Evolutionary conservation across 2,113 vertebrate genomes (phyloP).

Genomic region (Narcine bancroftii): DNA sequence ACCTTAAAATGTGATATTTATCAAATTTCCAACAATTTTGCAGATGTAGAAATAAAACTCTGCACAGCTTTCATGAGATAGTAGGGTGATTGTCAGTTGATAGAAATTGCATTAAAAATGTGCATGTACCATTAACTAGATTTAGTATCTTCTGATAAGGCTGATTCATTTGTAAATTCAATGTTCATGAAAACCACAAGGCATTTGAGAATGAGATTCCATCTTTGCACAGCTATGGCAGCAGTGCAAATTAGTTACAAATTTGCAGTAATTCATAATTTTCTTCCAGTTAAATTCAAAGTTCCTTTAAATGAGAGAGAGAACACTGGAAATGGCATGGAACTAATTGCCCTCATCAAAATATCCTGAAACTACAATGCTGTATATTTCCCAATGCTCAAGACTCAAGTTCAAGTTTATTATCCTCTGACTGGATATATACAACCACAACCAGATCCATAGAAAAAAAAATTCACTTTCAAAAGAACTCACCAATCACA

Average conservation of each 20-base stretch:
- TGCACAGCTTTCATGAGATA: background rate
- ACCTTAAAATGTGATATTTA: background rate
- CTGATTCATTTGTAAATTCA: background rate
- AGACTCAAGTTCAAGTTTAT: no score
- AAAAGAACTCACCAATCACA: no score
- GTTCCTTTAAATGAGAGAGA: background rate
- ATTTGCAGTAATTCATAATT: background rate
- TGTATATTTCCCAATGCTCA: background rate
- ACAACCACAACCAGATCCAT: no score
- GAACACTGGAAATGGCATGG: background rate
- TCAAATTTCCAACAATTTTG: background rate
- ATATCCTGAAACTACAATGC: background rate
- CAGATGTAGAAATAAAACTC: background rate
- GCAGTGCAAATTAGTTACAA: background rate
- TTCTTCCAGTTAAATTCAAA: background rate
- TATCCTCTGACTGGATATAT: no score
- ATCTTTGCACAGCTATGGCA: background rate
- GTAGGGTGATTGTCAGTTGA: background rate
- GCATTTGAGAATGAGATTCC: background rate
- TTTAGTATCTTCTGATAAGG: background rate
- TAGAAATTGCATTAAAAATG: background rate
- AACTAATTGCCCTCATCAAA: background rate
- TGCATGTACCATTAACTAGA: background rate
- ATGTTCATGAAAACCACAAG: background rate
- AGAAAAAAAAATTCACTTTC: background rate